Conservation (phyloP, 2,797 vertebrate species). For the Sebastes minor region DNA sequence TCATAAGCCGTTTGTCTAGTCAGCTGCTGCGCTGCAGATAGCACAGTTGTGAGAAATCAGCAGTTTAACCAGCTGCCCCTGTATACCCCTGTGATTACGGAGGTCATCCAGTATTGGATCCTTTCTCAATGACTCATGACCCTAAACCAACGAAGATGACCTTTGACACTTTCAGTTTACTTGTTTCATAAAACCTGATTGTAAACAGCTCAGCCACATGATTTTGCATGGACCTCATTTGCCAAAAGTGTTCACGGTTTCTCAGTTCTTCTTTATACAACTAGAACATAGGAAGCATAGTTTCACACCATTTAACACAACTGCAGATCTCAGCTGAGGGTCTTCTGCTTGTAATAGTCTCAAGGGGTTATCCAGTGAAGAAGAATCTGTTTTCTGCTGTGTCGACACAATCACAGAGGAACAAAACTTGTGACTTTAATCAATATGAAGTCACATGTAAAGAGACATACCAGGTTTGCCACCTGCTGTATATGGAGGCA, state of each 20-base stretch:
- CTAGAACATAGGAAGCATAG: no score
- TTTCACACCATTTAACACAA: background rate
- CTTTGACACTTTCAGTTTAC: background rate
- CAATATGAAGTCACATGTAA: background rate
- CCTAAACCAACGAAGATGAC: background rate
- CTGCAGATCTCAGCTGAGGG: no score
- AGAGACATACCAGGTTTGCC: background rate
- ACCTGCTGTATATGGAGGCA: background rate
- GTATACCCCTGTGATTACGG: background rate
- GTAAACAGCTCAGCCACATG: background rate
- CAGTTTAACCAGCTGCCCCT: background rate
- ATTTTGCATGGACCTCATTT: background rate
- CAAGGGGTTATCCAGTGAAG: background rate
- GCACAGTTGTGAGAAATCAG: background rate
- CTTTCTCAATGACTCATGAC: background rate
- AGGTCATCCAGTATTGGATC: background rate
- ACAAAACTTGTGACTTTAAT: background rate
- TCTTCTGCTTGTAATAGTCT: background rate
- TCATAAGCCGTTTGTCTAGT: conserved; percentile 18
- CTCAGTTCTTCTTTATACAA: background rate
- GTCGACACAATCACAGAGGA: background rate
- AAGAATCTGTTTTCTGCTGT: background rate
- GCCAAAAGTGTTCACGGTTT: background rate
- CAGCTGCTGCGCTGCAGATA: conserved; percentile 35
- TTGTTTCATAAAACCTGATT: background rate